Percentiles rank a stretch among this genome's conserved stretches.
These are phyloP conservation scores for Caerostris darwini DNA, from an alignment of 1,140 invertebrate species.

Conservation along the genomic window DNA sequence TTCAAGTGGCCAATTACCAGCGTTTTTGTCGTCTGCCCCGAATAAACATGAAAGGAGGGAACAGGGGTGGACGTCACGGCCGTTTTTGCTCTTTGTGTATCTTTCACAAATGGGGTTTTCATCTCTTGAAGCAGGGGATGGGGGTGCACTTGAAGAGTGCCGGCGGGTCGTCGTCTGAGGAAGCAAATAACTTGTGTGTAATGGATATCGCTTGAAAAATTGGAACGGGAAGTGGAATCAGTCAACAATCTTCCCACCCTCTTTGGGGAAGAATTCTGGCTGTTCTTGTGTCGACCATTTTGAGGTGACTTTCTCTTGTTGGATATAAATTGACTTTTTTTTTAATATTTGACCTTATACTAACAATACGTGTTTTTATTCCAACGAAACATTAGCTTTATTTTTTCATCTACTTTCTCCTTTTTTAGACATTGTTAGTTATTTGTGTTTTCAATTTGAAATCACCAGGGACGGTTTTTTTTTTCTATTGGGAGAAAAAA, in stretches of 20 bases:
- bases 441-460: no score
- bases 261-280: no score
- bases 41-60: not conserved
- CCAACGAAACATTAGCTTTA: no score
- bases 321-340: not conserved
- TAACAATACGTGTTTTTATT: no score
- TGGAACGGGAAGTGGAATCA: not conserved
- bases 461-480: no score
- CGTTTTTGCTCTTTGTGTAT: not conserved
- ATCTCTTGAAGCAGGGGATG: not conserved
- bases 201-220: slow-evolving; percentile 20
- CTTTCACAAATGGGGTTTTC: not conserved
- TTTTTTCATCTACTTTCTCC: no score
- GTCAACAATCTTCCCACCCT: not conserved
- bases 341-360: not conserved
- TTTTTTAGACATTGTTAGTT: no score
- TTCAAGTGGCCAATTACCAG: not conserved
- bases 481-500: no score
- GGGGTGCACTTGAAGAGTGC: not conserved
- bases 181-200: not conserved
- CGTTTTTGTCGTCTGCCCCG: not conserved
- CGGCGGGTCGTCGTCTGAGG: no score
- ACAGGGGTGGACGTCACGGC: not conserved
- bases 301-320: not conserved
- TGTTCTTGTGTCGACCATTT: not conserved